A percentile compares a stretch with the other conserved stretches of the same genome.
These are phyloP conservation scores for Gasterosteus aculeatus DNA, from an alignment of 2,113 vertebrate genomes.

Conservation along the genomic window DNA sequence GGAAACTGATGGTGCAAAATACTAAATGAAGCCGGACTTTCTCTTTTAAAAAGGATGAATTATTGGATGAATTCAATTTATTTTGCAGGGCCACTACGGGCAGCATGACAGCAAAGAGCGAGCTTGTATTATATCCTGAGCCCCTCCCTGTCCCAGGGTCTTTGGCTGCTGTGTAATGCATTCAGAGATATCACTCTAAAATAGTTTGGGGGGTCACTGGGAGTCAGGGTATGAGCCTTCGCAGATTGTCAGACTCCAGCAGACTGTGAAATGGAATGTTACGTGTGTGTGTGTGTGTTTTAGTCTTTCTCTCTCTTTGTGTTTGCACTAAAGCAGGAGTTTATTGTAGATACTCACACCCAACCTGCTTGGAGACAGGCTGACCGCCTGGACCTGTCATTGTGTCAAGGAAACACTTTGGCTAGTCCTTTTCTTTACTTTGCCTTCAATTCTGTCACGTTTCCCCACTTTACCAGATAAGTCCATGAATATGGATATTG, in stretches of 20 bases:
- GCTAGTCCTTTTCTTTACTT: constrained; percentile 21
- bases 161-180: constrained; percentile 61
- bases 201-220: constrained; percentile 64
- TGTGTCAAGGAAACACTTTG: constrained; percentile 21
- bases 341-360: constrained; percentile 28
- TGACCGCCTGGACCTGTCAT: constrained; percentile 53
- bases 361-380: constrained; percentile 14
- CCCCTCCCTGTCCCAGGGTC: constrained; percentile 43
- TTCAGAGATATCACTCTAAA: constrained; percentile 63
- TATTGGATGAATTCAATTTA: neutral
- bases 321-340: constrained; percentile 16
- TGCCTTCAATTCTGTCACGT: constrained; percentile 22
- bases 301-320: neutral
- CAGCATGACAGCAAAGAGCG: neutral
- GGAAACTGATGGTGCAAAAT: neutral
- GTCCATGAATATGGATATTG: neutral
- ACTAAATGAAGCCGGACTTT: neutral
- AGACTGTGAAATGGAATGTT: constrained; percentile 78
- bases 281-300: constrained; percentile 24
- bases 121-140: constrained; percentile 16
- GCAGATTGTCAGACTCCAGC: constrained; percentile 64
- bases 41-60: neutral
- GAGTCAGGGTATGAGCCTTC: constrained; percentile 59
- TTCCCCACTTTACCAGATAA: constrained; percentile 1
- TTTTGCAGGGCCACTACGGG: neutral